Evolutionary conservation across 2,888 invertebrate genomes (phyloP).

Genomic region (Amitus sp.): DNA sequence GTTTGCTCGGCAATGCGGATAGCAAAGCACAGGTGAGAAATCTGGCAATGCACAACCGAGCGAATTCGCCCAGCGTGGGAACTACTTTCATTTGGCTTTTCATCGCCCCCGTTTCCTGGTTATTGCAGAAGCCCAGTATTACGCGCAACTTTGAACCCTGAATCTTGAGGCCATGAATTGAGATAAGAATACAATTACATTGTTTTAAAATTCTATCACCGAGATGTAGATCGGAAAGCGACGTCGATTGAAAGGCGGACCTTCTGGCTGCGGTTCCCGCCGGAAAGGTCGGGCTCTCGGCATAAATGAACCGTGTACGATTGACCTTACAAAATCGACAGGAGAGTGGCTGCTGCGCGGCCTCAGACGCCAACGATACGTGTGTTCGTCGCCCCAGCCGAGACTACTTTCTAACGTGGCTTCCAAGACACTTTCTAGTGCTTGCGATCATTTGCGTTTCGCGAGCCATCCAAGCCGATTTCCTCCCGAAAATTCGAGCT

Average conservation of each 20-base stretch:
- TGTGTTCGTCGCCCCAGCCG: slow-evolving; percentile 32
- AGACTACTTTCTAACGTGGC: slow-evolving; percentile 46
- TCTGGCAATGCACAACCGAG: slow-evolving; percentile 29
- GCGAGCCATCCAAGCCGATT: no score
- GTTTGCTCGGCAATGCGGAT: no score
- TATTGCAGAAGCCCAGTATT: no score
- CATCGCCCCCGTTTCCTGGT: neutral
- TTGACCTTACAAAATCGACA: slow-evolving; percentile 39
- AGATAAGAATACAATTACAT: no score
- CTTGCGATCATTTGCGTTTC: slow-evolving; percentile 11
- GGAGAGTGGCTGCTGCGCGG: slow-evolving; percentile 30
- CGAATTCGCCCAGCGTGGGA: slow-evolving; percentile 28
- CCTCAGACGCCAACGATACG: slow-evolving; percentile 24
- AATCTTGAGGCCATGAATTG: no score
- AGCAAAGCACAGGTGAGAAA: slow-evolving; percentile 27
- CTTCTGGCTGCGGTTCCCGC: slow-evolving; percentile 10
- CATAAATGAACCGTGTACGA: slow-evolving; percentile 37
- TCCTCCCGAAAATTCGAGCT: no score
- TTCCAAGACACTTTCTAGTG: slow-evolving; percentile 45
- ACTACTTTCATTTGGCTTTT: slow-evolving; percentile 26
- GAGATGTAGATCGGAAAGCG: neutral
- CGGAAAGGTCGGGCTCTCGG: slow-evolving; percentile 28
- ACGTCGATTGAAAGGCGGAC: neutral
- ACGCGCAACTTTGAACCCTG: no score
- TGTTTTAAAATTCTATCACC: no score